Percentiles rank a stretch among this genome's conserved stretches.
Conservation (phyloP, 2,113 vertebrate genomes). For the Saccopteryx bilineata region DNA sequence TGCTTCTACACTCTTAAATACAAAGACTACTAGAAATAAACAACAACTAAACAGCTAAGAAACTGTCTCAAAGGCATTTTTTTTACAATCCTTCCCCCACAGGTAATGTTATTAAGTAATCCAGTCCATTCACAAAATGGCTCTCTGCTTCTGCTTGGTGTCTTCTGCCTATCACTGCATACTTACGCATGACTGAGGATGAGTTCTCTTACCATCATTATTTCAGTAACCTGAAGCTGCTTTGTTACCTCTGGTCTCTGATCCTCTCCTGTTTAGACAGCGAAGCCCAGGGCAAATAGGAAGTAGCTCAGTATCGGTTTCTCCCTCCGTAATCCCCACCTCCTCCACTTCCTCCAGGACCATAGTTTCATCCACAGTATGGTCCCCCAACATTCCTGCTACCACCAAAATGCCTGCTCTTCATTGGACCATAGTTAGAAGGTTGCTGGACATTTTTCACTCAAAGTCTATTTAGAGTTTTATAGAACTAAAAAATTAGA, state of each 20-base stretch:
- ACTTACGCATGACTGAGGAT: slow-evolving; percentile 95
- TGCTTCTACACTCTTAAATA: slow-evolving; percentile 92
- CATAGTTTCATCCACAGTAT: slow-evolving; percentile 85
- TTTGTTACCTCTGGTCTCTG: slow-evolving; percentile 95
- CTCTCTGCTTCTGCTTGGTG: slow-evolving; percentile 95
- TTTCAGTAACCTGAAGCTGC: slow-evolving; percentile 95
- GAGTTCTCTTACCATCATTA: slow-evolving; percentile 95
- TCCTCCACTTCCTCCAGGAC: slow-evolving; percentile 92
- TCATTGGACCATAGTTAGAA: too few species aligned
- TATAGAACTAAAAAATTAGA: background rate
- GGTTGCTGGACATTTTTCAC: background rate
- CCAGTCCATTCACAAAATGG: slow-evolving; percentile 95
- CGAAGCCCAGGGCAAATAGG: slow-evolving; percentile 92
- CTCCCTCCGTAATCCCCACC: slow-evolving; percentile 93
- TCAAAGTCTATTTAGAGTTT: slow-evolving; percentile 48
- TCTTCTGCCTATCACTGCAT: slow-evolving; percentile 95
- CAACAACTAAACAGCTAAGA: slow-evolving; percentile 95
- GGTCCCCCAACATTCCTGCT: too few species aligned
- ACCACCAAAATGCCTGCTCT: too few species aligned
- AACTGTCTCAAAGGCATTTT: slow-evolving; percentile 94
- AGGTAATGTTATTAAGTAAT: slow-evolving; percentile 95
- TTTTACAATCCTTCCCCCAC: slow-evolving; percentile 94
- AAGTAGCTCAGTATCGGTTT: slow-evolving; percentile 90
- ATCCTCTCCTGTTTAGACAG: slow-evolving; percentile 96
- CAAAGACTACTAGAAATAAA: slow-evolving; percentile 95